Evolutionary conservation across 2,113 vertebrate species (phyloP).

Genomic region (Eptatretus burgeri): DNA sequence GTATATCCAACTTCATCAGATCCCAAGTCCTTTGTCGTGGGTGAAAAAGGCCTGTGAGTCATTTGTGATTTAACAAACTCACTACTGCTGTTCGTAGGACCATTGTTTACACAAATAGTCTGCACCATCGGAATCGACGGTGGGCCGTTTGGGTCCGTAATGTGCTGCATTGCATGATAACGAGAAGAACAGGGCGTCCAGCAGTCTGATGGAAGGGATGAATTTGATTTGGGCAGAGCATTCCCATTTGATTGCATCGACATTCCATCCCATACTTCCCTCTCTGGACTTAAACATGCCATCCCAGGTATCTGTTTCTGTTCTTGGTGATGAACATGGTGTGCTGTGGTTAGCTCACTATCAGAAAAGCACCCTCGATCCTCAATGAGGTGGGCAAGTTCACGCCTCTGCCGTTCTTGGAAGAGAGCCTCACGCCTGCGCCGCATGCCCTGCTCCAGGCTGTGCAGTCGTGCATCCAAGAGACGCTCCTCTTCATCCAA

Average conservation of each 20-base stretch:
- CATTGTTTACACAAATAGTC: too few relatives aligned
- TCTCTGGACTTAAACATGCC: neutral
- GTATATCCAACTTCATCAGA: neutral
- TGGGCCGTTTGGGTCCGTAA: too few relatives aligned
- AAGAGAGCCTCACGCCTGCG: slow-evolving; percentile 75
- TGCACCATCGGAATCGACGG: too few relatives aligned
- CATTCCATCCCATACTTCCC: neutral
- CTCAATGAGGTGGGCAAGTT: slow-evolving; percentile 76
- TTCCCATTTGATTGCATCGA: slow-evolving; percentile 1
- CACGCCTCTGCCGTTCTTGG: slow-evolving; percentile 82
- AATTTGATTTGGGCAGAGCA: neutral
- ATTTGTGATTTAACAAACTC: too few relatives aligned
- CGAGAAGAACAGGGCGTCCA: too few relatives aligned
- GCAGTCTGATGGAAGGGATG: too few relatives aligned
- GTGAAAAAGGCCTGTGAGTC: too few relatives aligned
- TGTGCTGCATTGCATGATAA: too few relatives aligned
- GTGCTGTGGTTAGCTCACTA: neutral
- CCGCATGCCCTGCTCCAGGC: slow-evolving; percentile 95
- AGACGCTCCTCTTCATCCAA: slow-evolving; percentile 95
- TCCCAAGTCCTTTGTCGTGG: neutral
- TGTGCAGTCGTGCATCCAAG: slow-evolving; percentile 80
- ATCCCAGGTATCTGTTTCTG: neutral
- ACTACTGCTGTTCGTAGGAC: too few relatives aligned
- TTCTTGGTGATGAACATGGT: neutral
- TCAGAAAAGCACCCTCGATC: slow-evolving; percentile 28